phyloP scores from a whole-genome alignment of 2,113 vertebrate genomes.

The Ctenodactylus gundi region DNA sequence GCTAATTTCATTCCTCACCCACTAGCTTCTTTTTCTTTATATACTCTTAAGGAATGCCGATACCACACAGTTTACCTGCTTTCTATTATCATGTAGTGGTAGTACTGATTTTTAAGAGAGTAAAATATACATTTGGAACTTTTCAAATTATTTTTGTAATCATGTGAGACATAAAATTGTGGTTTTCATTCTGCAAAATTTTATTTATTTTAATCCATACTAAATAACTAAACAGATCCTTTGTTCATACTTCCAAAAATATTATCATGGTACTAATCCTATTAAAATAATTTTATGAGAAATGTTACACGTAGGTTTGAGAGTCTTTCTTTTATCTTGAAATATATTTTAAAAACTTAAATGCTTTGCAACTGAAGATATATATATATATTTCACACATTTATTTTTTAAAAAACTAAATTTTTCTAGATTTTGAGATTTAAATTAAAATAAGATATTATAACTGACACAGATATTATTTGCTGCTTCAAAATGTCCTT shows the following conservation, averaged over 20 bases:
- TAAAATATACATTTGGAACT: slow-evolving; percentile 44
- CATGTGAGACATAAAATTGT: slow-evolving; percentile 47
- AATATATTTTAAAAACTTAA: slow-evolving; percentile 51
- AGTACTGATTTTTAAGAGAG: slow-evolving; percentile 43
- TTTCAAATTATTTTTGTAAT: slow-evolving; percentile 54
- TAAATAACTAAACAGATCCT: slow-evolving; percentile 55
- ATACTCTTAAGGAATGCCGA: background rate
- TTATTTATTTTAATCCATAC: slow-evolving; percentile 53
- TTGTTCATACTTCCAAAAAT: slow-evolving; percentile 49
- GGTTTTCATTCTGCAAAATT: slow-evolving; percentile 55
- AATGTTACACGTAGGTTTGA: slow-evolving; percentile 47
- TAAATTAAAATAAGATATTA: slow-evolving; percentile 55
- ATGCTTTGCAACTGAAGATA: background rate
- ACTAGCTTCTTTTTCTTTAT: slow-evolving; percentile 42
- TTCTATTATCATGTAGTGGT: slow-evolving; percentile 24
- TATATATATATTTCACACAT: slow-evolving; percentile 11
- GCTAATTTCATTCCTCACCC: slow-evolving; percentile 35
- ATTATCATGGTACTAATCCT: slow-evolving; percentile 31
- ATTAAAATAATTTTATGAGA: slow-evolving; percentile 54
- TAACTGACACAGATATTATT: background rate
- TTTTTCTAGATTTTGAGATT: slow-evolving; percentile 30
- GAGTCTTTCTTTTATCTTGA: slow-evolving; percentile 32
- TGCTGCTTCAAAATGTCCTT: slow-evolving; percentile 25
- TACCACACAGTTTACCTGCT: slow-evolving; percentile 47
- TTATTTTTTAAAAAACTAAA: background rate